Conservation (phyloP, 2,888 invertebrate genomes). For the Octodonta nipae region DNA sequence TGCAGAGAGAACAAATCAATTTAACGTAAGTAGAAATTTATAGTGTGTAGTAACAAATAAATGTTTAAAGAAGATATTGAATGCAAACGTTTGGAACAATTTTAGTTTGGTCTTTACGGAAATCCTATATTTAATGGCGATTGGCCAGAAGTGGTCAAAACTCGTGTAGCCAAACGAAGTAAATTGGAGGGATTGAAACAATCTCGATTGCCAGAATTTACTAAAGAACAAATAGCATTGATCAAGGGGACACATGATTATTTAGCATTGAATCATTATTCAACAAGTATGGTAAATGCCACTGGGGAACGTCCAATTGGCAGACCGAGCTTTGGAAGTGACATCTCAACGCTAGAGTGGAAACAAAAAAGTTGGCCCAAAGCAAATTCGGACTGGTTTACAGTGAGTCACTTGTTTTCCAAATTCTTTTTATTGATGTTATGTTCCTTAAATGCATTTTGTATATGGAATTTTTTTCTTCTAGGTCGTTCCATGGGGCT, state of each 20-base stretch:
- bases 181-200: constrained; percentile 43
- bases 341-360: constrained; percentile 33
- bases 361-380: constrained; percentile 28
- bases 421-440: too few species aligned
- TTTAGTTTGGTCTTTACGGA: constrained; percentile 19
- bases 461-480: constrained; percentile 2
- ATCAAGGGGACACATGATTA: constrained; percentile 55
- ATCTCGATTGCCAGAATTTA: constrained; percentile 51
- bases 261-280: constrained; percentile 64
- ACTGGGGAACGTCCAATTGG: constrained; percentile 7
- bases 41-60: too few species aligned
- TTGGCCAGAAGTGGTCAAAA: constrained; percentile 52
- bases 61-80: too few species aligned
- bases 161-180: constrained; percentile 44
- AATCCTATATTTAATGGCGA: constrained; percentile 54
- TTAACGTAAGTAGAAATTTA: constrained; percentile 16
- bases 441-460: too few species aligned
- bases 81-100: too few species aligned
- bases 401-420: too few species aligned
- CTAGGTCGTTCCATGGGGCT: constrained; percentile 16
- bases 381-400: constrained; percentile 24
- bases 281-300: constrained; percentile 38
- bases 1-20: constrained; percentile 14
- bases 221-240: constrained; percentile 43
- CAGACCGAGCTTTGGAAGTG: constrained; percentile 16